Evolutionary conservation across 2,888 invertebrate genomes (phyloP).

Genomic region (Cephus sareptanus): DNA sequence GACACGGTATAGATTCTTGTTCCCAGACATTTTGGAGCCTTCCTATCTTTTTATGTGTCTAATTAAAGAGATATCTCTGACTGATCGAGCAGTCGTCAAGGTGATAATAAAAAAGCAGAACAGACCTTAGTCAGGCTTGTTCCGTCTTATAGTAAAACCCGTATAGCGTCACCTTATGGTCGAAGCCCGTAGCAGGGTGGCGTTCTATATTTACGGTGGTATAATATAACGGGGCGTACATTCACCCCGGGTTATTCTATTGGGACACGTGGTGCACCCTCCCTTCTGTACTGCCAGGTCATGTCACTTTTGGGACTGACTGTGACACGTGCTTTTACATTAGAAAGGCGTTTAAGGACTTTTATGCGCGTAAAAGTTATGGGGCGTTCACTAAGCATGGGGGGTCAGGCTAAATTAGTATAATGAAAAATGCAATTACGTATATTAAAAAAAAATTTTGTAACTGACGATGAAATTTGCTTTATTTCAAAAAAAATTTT

Average conservation of each 20-base stretch:
- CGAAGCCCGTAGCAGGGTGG: slow-evolving; percentile 31
- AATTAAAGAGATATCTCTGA: background rate
- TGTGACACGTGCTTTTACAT: background rate
- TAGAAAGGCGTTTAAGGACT: background rate
- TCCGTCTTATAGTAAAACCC: slow-evolving; percentile 16
- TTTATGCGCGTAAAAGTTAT: background rate
- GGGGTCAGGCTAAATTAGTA: background rate
- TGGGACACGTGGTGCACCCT: slow-evolving; percentile 25
- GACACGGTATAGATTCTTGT: background rate
- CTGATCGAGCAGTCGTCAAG: background rate
- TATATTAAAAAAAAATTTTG: background rate
- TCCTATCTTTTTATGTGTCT: background rate
- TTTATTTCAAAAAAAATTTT: no score
- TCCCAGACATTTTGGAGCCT: background rate
- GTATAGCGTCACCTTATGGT: slow-evolving; percentile 23
- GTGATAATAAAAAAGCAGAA: background rate
- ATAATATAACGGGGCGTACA: slow-evolving; percentile 20
- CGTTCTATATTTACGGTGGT: slow-evolving; percentile 43
- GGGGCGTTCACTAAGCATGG: background rate
- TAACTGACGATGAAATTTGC: no score
- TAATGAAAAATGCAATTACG: background rate
- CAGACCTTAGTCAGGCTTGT: slow-evolving; percentile 7
- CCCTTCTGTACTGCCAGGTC: slow-evolving; percentile 18
- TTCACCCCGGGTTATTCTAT: slow-evolving; percentile 20
- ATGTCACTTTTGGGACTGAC: slow-evolving; percentile 2